phyloP scores from a whole-genome alignment of 2,888 invertebrate genomes.

The Macrosiphum euphorbiae region DNA sequence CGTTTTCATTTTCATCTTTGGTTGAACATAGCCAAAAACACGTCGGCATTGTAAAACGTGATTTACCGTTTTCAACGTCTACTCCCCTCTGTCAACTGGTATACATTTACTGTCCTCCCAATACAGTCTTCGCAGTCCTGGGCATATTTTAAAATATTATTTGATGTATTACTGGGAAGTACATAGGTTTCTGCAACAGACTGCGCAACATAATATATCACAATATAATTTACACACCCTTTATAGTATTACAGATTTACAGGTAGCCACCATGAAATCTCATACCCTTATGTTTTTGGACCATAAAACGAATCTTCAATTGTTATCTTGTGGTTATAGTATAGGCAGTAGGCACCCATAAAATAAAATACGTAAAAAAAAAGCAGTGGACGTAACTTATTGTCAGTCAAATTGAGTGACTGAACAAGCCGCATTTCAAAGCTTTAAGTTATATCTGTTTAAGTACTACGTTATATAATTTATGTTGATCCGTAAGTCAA shows the following conservation, averaged over 20 bases:
- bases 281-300: not conserved
- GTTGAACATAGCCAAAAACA: not conserved
- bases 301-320: not conserved
- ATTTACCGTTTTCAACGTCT: slow-evolving; percentile 43
- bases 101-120: not conserved
- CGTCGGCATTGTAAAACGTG: slow-evolving; percentile 36
- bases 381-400: too few species aligned
- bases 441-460: not conserved
- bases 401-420: too few species aligned
- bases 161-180: not conserved
- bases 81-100: not conserved
- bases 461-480: not conserved
- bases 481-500: not conserved
- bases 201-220: not conserved
- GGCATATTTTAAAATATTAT: not conserved
- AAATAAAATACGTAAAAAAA: not conserved
- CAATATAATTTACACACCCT: not conserved
- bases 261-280: not conserved
- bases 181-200: not conserved
- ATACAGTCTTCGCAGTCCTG: not conserved
- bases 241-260: not conserved
- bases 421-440: not conserved
- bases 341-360: not conserved
- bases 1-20: slow-evolving; percentile 1
- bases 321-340: not conserved